Conservation (phyloP, 2,797 vertebrate genomes). For the Sebastes alutus region DNA sequence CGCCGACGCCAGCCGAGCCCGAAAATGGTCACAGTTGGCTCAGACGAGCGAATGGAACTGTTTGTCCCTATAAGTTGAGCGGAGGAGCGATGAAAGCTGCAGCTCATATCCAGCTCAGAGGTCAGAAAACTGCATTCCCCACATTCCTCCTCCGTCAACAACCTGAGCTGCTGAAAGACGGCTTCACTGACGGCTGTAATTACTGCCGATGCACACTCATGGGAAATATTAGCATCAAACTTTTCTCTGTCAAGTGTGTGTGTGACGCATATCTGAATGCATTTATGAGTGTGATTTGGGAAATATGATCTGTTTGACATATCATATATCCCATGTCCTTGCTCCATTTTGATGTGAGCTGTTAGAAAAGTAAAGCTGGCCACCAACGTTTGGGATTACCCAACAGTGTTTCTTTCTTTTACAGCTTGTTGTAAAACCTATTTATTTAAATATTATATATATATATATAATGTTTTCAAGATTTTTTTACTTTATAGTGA, state of each 20-base stretch:
- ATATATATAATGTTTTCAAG: too few species aligned
- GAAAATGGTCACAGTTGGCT: neutral
- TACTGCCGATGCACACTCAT: constrained; percentile 19
- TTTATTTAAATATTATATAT: too few species aligned
- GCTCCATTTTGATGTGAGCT: neutral
- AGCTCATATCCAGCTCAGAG: constrained; percentile 25
- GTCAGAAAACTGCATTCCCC: constrained; percentile 49
- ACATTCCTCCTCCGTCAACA: constrained; percentile 50
- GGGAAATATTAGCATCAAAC: constrained; percentile 32
- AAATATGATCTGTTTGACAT: neutral
- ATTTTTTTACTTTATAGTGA: too few species aligned
- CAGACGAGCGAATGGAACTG: neutral
- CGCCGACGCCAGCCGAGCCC: constrained; percentile 23
- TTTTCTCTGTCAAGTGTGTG: constrained; percentile 10
- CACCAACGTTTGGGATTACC: neutral
- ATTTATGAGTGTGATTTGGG: neutral
- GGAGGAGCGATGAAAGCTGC: constrained; percentile 23
- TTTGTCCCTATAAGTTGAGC: constrained; percentile 41
- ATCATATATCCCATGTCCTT: too few species aligned
- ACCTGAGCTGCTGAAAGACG: constrained; percentile 46
- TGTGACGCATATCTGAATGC: neutral
- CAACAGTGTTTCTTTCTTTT: neutral
- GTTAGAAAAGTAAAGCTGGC: neutral
- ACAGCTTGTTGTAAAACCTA: too few species aligned
- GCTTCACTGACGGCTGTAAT: constrained; percentile 27